Base-by-base conservation (phyloP, 35 echinoderm and acorn worm genomes). In the Patiria miniata region DNA sequence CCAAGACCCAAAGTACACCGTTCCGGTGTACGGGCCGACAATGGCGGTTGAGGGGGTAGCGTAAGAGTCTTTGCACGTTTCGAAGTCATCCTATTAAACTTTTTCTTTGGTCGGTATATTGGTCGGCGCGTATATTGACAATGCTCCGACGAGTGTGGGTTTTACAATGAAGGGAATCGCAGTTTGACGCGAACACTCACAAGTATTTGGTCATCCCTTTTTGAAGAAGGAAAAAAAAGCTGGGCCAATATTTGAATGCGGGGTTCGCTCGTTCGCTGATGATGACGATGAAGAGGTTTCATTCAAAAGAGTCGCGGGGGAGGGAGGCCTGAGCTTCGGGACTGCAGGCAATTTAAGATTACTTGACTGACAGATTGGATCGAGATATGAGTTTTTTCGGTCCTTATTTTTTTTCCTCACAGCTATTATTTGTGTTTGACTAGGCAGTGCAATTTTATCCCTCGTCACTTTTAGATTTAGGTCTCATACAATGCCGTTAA, bases 1-100 rank as follows among this genome's bases (percentile, higher is more conserved):
- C 29, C 65, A n/a, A 73, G 65, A 73, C 26, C 65, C 65, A 30
- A 30, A 73, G 65, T 73, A 73, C 65, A 73, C 65, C 65, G 65
- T 73, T 32, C 21, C 65, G 65, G 29, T 73, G 65, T 73, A 18
- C 65, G 26, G 29, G 26, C 26, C 19, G 2, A 73, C 65, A 73
- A 73, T 73, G 65, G 58, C 10, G 3, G 26, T 32, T 23, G 65
- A 73, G 34, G 65, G 6, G 29, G 18, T 10, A 10, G 29, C 7
- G 15, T 32, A 23, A 30, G 26, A 36, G 26, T 30, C 65, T 73
- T 73, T 73, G 65, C 65, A 73, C 65, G 65, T 73, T 73, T 30
- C 26, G 23, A 10, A 14, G 26, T 32, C 65, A n/a, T 30, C 42
- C 42, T 47, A 12, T 47, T 47, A n/a, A n/a, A n/a, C n/a, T 73